Conservation (phyloP, 2,888 invertebrate species). For the Hemistola chrysoprasaria region DNA sequence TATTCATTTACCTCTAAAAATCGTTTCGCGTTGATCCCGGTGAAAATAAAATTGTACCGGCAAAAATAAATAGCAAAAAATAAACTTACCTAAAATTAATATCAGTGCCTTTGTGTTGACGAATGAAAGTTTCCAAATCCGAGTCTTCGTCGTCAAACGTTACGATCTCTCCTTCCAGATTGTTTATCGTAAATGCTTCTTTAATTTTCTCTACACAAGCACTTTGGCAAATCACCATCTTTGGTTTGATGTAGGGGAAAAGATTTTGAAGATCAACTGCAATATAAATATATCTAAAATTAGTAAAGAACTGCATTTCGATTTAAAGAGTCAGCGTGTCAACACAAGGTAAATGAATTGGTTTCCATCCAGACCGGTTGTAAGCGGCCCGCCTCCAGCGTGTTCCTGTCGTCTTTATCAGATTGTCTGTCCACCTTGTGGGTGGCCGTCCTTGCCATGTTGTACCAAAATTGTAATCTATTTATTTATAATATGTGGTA, state of each 20-base stretch:
- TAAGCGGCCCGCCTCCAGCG: too few relatives aligned
- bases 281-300: constrained; percentile 16
- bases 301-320: constrained; percentile 2
- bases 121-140: constrained; percentile 40
- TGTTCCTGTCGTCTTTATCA: too few relatives aligned
- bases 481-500: too few relatives aligned
- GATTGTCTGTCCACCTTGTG: too few relatives aligned
- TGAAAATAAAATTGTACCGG: background rate
- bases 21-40: background rate
- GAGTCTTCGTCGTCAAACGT: constrained; percentile 41
- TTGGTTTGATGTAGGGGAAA: constrained; percentile 32
- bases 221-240: constrained; percentile 48
- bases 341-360: constrained; percentile 1
- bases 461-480: too few relatives aligned
- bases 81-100: constrained; percentile 40
- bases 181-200: constrained; percentile 30
- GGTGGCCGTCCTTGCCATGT: too few relatives aligned
- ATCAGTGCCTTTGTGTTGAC: constrained; percentile 42
- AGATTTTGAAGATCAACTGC: constrained; percentile 33
- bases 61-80: constrained; percentile 1
- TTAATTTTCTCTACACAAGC: constrained; percentile 36
- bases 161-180: constrained; percentile 34
- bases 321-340: constrained; percentile 8
- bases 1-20: background rate
- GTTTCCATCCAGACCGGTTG: too few relatives aligned